Percentiles rank a stretch among this genome's conserved stretches.
Conservation (phyloP, 2,797 vertebrate genomes). For the Tolypeutes matacus region DNA sequence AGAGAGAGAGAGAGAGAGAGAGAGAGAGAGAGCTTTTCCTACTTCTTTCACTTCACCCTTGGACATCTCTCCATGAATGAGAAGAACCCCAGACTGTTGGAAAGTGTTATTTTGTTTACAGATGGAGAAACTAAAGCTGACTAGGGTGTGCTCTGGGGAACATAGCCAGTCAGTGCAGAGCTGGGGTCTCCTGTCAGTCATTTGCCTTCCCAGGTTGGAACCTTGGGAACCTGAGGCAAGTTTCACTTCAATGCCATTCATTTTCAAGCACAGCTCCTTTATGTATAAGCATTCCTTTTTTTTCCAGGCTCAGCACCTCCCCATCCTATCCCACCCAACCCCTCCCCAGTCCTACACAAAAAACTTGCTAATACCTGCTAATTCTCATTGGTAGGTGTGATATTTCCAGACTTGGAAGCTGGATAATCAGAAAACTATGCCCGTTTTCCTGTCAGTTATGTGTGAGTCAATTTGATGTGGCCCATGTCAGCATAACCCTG, state of each 20-base stretch:
- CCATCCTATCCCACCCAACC: neutral
- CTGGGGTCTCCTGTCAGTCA: neutral
- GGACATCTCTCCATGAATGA: neutral
- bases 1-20: too few relatives aligned
- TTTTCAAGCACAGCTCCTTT: neutral
- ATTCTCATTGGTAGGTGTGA: neutral
- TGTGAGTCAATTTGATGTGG: neutral
- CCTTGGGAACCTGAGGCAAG: neutral
- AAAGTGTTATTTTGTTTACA: neutral
- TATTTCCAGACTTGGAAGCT: neutral
- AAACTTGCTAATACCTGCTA: neutral
- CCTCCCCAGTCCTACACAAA: neutral
- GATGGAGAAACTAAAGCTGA: constrained; percentile 42
- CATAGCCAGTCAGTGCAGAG: neutral
- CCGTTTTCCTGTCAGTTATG: neutral
- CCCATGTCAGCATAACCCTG: neutral
- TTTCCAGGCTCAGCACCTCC: neutral
- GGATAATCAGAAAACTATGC: neutral
- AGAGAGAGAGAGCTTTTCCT: too few relatives aligned
- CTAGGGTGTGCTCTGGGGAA: neutral
- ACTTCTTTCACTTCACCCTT: neutral
- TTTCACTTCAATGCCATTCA: neutral
- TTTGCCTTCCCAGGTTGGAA: neutral
- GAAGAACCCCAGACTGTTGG: neutral
- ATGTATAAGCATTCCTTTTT: neutral